A percentile compares a stretch with the other conserved stretches of the same genome.
Conservation (phyloP, 2,888 invertebrate genomes). For the Tribolium freemani region DNA sequence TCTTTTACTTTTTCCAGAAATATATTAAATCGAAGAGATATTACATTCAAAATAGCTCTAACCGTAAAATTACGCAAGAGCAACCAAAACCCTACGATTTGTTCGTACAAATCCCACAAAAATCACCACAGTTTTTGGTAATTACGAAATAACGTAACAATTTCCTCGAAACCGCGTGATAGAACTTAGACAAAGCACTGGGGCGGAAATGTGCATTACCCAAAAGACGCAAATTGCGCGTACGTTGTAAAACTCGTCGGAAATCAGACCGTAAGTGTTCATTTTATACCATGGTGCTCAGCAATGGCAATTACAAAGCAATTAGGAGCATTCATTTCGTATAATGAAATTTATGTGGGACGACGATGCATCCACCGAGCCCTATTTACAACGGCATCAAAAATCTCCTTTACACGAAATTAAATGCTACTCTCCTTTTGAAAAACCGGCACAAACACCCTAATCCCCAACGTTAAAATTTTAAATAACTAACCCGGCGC, state of each 20-base stretch:
- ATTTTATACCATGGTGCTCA: slow-evolving; percentile 15
- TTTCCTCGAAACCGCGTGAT: slow-evolving; percentile 14
- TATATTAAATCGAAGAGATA: slow-evolving; percentile 38
- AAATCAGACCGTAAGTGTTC: slow-evolving; percentile 31
- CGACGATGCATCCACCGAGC: slow-evolving; percentile 13
- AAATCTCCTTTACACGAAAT: not conserved
- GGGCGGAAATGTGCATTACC: slow-evolving; percentile 13
- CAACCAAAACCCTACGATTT: too few relatives aligned
- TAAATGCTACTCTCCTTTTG: too few relatives aligned
- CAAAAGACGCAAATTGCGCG: slow-evolving; percentile 24
- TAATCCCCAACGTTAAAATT: too few relatives aligned
- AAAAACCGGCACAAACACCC: too few relatives aligned
- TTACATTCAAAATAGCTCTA: slow-evolving; percentile 35
- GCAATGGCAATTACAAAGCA: slow-evolving; percentile 36
- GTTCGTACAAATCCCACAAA: too few relatives aligned
- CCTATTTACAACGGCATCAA: not conserved
- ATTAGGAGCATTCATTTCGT: slow-evolving; percentile 36
- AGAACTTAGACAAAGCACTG: slow-evolving; percentile 8
- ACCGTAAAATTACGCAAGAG: slow-evolving; percentile 36
- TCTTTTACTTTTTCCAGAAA: slow-evolving; percentile 33
- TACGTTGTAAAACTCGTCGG: slow-evolving; percentile 26
- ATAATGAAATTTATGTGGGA: slow-evolving; percentile 27
- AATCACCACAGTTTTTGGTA: too few relatives aligned
- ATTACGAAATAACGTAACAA: not conserved
- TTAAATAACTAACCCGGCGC: not conserved